Percentiles rank a stretch among this genome's conserved stretches.
Conservation (phyloP, 2,888 invertebrate species). For the Helicoverpa assulta region DNA sequence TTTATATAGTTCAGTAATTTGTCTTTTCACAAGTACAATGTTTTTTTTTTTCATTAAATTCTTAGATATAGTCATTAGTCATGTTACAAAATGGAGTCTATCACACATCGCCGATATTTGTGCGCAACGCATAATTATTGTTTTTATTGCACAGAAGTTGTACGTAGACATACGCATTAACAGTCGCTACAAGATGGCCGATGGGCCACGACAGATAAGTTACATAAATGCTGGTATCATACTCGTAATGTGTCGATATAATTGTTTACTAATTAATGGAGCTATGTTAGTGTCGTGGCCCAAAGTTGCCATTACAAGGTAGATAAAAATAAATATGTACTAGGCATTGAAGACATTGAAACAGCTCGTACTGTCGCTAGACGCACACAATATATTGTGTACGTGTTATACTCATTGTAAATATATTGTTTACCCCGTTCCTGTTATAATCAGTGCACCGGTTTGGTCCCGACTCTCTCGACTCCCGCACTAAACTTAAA, state of each 20-base stretch:
- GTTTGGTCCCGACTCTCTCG: constrained; percentile 85
- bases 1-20: constrained; percentile 80
- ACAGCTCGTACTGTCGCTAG: constrained; percentile 70
- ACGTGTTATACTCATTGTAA: constrained; percentile 60
- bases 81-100: constrained; percentile 83
- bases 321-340: constrained; percentile 42
- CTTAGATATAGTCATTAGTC: constrained; percentile 66
- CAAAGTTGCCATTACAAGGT: constrained; percentile 52
- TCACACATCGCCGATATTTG: constrained; percentile 81
- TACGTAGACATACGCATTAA: constrained; percentile 57
- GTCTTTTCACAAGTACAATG: constrained; percentile 70
- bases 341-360: constrained; percentile 75
- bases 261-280: constrained; percentile 38
- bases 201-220: constrained; percentile 60
- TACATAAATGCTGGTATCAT: constrained; percentile 49
- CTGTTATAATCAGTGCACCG: constrained; percentile 82
- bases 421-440: constrained; percentile 76
- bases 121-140: constrained; percentile 76
- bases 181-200: constrained; percentile 51
- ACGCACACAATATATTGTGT: constrained; percentile 51
- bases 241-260: constrained; percentile 29
- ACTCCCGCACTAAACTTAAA: constrained; percentile 53
- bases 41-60: constrained; percentile 69
- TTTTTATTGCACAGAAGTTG: constrained; percentile 64
- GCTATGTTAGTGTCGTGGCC: constrained; percentile 48